Evolutionary conservation across 1,140 invertebrate species (phyloP).

Genomic region (Halictus rubicundus): DNA sequence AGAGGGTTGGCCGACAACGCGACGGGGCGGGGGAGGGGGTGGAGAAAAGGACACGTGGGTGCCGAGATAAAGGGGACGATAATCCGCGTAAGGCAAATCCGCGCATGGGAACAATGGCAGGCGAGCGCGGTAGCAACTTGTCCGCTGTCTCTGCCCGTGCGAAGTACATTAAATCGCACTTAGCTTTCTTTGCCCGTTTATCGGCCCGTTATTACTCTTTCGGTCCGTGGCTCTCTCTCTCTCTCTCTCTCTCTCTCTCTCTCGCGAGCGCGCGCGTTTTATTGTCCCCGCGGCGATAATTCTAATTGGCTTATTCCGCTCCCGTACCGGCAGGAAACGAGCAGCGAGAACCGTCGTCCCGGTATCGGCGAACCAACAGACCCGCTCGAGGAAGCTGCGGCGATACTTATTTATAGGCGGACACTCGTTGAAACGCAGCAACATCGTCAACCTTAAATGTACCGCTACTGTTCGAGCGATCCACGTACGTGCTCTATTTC

Average conservation of each 20-base stretch:
- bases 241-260: no score
- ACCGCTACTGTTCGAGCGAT: no score
- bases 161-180: slow-evolving; percentile 48
- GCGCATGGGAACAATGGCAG: slow-evolving; percentile 8
- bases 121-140: slow-evolving; percentile 4
- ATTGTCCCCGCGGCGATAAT: slow-evolving; percentile 22
- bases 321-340: slow-evolving; percentile 9
- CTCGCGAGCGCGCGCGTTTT: not conserved
- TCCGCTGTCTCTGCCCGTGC: not conserved
- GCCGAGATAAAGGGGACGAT: slow-evolving; percentile 23
- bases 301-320: slow-evolving; percentile 42
- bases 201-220: slow-evolving; percentile 30
- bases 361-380: not conserved
- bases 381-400: not conserved
- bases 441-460: no score
- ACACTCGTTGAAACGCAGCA: no score
- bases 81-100: slow-evolving; percentile 33
- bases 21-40: no score
- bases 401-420: no score
- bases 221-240: not conserved
- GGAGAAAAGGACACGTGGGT: not conserved
- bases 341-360: not conserved
- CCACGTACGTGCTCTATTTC: no score
- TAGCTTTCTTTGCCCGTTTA: slow-evolving; percentile 40
- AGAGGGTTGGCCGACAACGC: no score